Evolutionary conservation across 2,888 invertebrate species (phyloP).

Genomic region (Chrysolina haemoptera): DNA sequence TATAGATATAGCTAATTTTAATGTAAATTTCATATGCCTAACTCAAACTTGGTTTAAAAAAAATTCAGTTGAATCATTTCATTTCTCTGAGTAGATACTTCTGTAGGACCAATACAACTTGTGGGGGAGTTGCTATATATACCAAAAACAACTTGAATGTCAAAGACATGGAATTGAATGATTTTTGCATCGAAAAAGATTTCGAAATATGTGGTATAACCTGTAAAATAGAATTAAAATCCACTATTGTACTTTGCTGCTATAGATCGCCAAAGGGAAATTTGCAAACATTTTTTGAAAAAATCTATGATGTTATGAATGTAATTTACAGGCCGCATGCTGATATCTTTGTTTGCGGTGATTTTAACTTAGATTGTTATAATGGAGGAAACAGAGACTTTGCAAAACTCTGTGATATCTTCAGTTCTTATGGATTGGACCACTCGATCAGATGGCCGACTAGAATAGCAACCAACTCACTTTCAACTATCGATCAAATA

Average conservation of each 20-base stretch:
- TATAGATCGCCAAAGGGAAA: too few relatives aligned
- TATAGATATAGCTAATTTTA: background rate
- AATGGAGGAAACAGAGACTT: constrained; percentile 21
- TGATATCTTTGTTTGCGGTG: too few relatives aligned
- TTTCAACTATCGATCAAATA: constrained; percentile 10
- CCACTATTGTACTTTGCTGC: too few relatives aligned
- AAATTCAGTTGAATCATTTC: background rate
- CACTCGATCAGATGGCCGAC: background rate
- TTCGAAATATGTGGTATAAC: too few relatives aligned
- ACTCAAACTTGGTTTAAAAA: constrained; percentile 13
- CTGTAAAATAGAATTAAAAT: too few relatives aligned
- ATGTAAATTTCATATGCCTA: constrained; percentile 21
- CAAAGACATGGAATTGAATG: too few relatives aligned
- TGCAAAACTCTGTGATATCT: background rate
- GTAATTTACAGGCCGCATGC: too few relatives aligned
- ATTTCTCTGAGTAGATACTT: constrained; percentile 3
- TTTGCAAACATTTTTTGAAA: too few relatives aligned
- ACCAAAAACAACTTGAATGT: constrained; percentile 10
- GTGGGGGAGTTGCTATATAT: constrained; percentile 18
- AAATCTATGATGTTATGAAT: too few relatives aligned
- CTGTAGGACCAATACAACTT: constrained; percentile 16
- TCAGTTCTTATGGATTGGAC: background rate
- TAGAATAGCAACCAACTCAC: background rate
- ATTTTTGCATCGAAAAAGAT: too few relatives aligned
- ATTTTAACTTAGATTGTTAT: too few relatives aligned